These are phyloP conservation scores for Elanus axillaris DNA, from an alignment of 2,113 vertebrate genomes.

Conservation along the genomic window DNA sequence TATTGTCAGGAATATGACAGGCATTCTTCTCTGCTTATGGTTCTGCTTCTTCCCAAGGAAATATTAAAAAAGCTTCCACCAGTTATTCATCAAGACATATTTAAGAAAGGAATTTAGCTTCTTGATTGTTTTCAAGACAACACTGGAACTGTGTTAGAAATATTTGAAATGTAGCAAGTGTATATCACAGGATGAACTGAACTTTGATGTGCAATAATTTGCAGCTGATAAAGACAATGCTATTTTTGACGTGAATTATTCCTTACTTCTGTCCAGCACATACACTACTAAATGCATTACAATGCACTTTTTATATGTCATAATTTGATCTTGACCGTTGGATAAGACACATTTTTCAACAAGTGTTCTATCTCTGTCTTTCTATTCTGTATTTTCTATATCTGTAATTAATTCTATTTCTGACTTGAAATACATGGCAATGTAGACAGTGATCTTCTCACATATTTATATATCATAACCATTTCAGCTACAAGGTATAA, in stretches of 20 bases:
- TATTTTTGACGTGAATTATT: background rate
- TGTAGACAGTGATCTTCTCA: background rate
- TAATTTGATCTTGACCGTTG: background rate
- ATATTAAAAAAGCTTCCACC: background rate
- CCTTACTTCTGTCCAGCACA: rapidly evolving
- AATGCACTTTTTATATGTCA: background rate
- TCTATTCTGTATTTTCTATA: background rate
- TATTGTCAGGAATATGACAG: background rate
- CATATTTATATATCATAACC: background rate
- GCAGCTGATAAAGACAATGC: background rate
- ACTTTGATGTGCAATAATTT: background rate
- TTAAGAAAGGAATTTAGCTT: background rate
- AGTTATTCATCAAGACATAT: background rate
- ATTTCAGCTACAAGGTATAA: background rate
- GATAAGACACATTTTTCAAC: background rate
- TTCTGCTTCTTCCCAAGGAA: background rate
- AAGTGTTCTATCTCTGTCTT: background rate
- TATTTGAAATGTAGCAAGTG: background rate
- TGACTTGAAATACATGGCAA: background rate
- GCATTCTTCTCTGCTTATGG: background rate
- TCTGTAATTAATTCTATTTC: background rate
- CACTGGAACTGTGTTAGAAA: background rate
- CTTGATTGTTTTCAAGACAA: background rate
- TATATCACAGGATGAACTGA: background rate
- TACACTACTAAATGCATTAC: background rate